phyloP scores from a whole-genome alignment of 2,888 invertebrate species.

The Leptogaster cylindrica region DNA sequence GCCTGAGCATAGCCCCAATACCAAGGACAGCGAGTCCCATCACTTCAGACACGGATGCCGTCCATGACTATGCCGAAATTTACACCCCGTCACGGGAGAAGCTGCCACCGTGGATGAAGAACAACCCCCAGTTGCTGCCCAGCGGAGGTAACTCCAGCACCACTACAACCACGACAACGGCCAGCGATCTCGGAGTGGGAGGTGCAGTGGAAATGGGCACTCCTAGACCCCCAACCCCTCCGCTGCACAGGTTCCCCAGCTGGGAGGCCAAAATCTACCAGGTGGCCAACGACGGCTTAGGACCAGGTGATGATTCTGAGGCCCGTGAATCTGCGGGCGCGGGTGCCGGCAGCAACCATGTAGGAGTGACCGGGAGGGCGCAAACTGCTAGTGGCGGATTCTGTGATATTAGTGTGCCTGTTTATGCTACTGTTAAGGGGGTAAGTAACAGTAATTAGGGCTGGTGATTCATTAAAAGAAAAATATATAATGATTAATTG shows the following conservation, averaged over 20 bases:
- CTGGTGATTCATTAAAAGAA: too few relatives aligned
- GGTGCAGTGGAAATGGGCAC: constrained; percentile 52
- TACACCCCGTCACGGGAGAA: constrained; percentile 89
- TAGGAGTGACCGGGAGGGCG: constrained; percentile 62
- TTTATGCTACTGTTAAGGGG: constrained; percentile 95
- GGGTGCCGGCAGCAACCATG: constrained; percentile 63
- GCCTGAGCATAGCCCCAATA: constrained; percentile 64
- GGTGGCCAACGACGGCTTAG: constrained; percentile 70
- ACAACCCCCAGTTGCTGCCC: constrained; percentile 61
- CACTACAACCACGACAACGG: constrained; percentile 60
- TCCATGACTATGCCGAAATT: constrained; percentile 93
- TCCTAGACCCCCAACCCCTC: constrained; percentile 83
- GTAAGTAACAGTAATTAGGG: constrained; percentile 62
- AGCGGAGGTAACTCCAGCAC: constrained; percentile 67
- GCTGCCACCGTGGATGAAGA: constrained; percentile 66
- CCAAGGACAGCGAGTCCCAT: constrained; percentile 60
- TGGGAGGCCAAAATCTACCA: constrained; percentile 98
- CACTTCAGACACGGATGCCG: constrained; percentile 68
- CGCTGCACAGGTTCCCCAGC: constrained; percentile 87
- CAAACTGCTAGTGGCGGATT: constrained; percentile 74
- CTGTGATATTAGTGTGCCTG: constrained; percentile 90
- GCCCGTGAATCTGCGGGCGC: constrained; percentile 53
- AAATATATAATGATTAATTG: too few relatives aligned
- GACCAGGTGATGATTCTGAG: constrained; percentile 61
- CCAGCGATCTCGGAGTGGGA: constrained; percentile 55